Evolutionary conservation across 2,113 vertebrate genomes (phyloP).

Genomic region (Sphyrna mokarran): DNA sequence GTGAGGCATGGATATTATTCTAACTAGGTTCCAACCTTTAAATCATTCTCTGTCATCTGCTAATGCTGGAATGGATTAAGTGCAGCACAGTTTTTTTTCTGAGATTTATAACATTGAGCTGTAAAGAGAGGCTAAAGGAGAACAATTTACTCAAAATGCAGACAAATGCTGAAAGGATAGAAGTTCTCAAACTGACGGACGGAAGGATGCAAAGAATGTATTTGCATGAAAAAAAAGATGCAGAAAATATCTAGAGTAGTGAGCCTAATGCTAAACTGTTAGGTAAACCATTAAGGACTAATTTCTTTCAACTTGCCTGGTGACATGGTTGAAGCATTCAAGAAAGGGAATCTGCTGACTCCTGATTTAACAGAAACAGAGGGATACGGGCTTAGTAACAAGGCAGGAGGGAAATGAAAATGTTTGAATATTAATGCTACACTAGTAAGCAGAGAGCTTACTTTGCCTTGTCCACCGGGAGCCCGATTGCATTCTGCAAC

Average conservation of each 20-base stretch:
- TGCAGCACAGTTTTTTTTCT: not conserved
- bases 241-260: not conserved
- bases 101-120: not conserved
- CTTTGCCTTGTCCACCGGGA: constrained; percentile 10
- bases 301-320: not conserved
- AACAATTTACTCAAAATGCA: not conserved
- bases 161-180: not conserved
- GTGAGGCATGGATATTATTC: not conserved
- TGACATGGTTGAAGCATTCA: not conserved
- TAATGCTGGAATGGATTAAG: not conserved
- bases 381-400: constrained; percentile 18
- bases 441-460: constrained; percentile 17
- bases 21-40: not conserved
- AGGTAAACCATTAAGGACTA: not conserved
- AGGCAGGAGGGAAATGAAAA: constrained; percentile 28
- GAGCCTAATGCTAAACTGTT: not conserved
- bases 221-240: not conserved
- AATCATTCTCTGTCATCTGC: not conserved
- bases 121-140: constrained; percentile 6
- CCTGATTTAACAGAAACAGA: constrained; percentile 29
- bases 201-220: not conserved
- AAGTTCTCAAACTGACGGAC: not conserved
- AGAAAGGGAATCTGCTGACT: constrained; percentile 10
- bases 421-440: constrained; percentile 33
- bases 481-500: constrained; percentile 18